A percentile compares a stretch with the other conserved stretches of the same genome.
Conservation (phyloP, 2,113 vertebrate species). For the Grantiella picta region DNA sequence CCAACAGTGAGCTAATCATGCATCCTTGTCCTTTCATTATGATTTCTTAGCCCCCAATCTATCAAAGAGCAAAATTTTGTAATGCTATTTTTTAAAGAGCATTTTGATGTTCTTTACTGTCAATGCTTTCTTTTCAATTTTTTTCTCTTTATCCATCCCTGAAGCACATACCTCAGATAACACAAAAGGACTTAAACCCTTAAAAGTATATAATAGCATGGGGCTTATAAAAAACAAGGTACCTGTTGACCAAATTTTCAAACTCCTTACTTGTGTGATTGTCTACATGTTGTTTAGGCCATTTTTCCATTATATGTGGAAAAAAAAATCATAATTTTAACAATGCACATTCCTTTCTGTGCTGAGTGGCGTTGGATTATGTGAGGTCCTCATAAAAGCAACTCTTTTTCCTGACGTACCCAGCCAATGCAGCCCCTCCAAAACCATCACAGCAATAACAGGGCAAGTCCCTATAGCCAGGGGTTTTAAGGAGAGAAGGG, state of each 20-base stretch:
- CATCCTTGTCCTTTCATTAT: constrained; percentile 19
- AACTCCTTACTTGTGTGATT: not conserved
- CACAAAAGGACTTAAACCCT: not conserved
- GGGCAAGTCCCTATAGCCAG: rapidly evolving
- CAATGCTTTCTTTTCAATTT: not conserved
- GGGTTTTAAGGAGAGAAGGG: not conserved
- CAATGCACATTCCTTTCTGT: not conserved
- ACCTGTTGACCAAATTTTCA: not conserved
- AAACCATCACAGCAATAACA: not conserved
- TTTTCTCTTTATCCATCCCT: not conserved
- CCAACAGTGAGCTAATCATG: constrained; percentile 37
- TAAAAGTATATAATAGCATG: not conserved
- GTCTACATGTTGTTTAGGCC: not conserved
- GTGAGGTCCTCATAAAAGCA: not conserved
- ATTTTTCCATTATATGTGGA: not conserved
- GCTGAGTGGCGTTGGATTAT: not conserved
- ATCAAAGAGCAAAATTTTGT: constrained; percentile 36
- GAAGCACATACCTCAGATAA: not conserved
- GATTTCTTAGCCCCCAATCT: not conserved
- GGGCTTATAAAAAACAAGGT: not conserved
- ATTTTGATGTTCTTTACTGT: not conserved
- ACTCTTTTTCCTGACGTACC: not conserved
- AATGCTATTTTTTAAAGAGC: not conserved
- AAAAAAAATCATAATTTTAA: not conserved
- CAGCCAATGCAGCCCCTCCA: not conserved